A percentile compares a stretch with the other conserved stretches of the same genome.
These are phyloP conservation scores for Lichenostomus cassidix DNA, from an alignment of 2,113 vertebrate genomes.

Conservation along the genomic window DNA sequence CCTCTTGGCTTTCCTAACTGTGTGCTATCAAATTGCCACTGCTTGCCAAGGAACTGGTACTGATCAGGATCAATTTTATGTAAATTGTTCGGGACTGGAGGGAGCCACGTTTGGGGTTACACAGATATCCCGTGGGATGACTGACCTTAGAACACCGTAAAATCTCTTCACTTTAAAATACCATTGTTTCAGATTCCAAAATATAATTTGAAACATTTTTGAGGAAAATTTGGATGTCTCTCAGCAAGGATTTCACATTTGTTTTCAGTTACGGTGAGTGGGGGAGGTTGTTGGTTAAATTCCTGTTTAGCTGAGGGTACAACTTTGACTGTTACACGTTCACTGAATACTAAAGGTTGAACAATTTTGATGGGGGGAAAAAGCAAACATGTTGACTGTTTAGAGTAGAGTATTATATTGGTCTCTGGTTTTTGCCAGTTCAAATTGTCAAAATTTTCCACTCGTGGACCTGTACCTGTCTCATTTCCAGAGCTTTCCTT, in stretches of 20 bases:
- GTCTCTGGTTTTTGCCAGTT: background rate
- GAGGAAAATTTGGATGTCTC: background rate
- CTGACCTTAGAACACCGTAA: background rate
- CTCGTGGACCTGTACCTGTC: background rate
- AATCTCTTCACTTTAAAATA: background rate
- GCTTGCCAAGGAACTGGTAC: background rate
- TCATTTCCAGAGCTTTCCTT: background rate
- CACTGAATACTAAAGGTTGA: background rate
- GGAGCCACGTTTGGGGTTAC: background rate
- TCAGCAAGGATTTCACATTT: background rate
- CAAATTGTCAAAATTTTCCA: background rate
- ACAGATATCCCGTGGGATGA: background rate
- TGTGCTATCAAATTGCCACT: background rate
- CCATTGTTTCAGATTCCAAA: background rate
- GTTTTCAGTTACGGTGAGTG: background rate
- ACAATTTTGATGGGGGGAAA: background rate
- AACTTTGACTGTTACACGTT: constrained; percentile 35
- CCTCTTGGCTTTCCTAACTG: background rate
- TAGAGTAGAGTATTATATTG: background rate
- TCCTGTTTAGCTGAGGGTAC: background rate
- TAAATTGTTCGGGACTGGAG: background rate
- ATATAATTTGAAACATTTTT: background rate
- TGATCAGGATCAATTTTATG: background rate
- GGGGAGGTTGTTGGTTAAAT: background rate
- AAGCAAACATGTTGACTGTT: background rate